Percentiles rank a stretch among this genome's conserved stretches.
phyloP scores from a whole-genome alignment of 2,113 vertebrate species.

The Cricetomys ansorgei region DNA sequence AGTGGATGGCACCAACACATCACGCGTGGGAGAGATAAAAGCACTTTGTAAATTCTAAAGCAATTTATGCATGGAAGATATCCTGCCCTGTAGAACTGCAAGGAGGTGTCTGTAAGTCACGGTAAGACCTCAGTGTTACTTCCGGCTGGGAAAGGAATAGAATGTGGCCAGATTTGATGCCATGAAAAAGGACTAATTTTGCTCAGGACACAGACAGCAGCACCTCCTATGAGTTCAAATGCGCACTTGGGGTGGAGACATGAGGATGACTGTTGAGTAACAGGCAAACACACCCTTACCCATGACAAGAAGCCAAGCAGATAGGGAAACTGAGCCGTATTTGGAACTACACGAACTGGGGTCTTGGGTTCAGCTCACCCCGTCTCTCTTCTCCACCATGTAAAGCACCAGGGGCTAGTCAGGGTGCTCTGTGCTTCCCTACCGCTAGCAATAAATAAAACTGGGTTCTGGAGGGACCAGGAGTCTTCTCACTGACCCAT shows the following conservation, averaged over 20 bases:
- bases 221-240: neutral
- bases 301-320: rapidly evolving
- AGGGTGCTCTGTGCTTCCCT: neutral
- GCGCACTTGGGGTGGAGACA: neutral
- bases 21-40: neutral
- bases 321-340: rapidly evolving
- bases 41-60: neutral
- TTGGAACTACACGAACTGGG: rapidly evolving
- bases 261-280: too few relatives aligned
- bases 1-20: neutral
- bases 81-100: neutral
- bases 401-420: neutral
- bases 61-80: neutral
- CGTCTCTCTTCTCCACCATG: neutral
- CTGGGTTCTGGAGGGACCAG: rapidly evolving
- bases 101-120: neutral
- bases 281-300: neutral
- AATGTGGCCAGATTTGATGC: neutral
- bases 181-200: neutral
- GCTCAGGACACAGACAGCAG: neutral
- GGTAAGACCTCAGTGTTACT: neutral
- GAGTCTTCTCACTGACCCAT: neutral
- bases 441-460: neutral
- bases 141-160: neutral
- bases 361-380: neutral